Evolutionary conservation across 2,113 vertebrate genomes (phyloP), one percentile per base, ranked within the genome.

Genomic region (Phrynosoma platyrhinos): DNA sequence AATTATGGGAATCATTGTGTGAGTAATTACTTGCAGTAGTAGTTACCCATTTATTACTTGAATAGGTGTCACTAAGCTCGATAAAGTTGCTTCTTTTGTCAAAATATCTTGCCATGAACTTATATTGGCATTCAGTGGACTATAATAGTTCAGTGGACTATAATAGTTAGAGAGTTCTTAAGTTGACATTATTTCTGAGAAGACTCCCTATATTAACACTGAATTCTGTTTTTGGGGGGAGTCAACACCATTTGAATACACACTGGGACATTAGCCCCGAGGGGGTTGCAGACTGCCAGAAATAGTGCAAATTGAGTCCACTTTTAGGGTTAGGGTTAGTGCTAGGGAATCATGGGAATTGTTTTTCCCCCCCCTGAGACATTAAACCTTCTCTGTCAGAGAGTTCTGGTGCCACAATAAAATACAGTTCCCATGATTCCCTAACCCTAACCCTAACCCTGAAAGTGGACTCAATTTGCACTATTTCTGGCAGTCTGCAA

Each of bases 1-100:
- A 92, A 36, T 0, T 16, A 81, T 3, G 80, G 76, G 76, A 10
- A 1, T 53, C 88, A 83, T n/a, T 85, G 89, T 89, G 66, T 80
- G 92, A 90, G 68, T 90, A 94, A 93, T 94, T 94, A 83, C 88
- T 91, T 91, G n/a, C 83, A 88, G 30, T 79, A 79, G 79, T 89
- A 84, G 90, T 89, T 86, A 18, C 32, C 25, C 13, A 66, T 83
- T 91, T 93, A 85, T 72, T 36, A 82, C 86, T 93, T 58, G 85
- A 47, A 40, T 62, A 90, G 89, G 90, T 84, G 62, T 14, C 0
- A 75, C 81, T 87, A 89, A 86, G 32, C 42, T 88, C 74, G 88
- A 79, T 91, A 83, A 81, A 81, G 89, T 80, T 66, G 68, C 40
- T 13, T 86, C 91, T 74, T 83, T 79, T 68, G 85, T 74, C 90